These are phyloP conservation scores for Lamprotornis superbus DNA, from an alignment of 2,113 vertebrate species.

Conservation along the genomic window DNA sequence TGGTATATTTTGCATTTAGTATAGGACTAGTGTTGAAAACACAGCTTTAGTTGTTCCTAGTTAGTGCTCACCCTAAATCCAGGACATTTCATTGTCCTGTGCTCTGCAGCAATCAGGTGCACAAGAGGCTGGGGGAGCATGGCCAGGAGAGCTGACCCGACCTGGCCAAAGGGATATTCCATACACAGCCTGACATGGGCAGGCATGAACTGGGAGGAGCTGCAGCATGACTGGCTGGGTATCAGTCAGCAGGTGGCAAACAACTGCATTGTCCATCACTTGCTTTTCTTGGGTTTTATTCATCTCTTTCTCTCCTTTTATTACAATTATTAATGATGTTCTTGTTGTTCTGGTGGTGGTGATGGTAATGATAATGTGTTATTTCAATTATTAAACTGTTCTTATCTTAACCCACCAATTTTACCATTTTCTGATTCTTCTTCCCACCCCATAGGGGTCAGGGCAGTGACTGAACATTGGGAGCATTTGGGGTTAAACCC, in stretches of 20 bases:
- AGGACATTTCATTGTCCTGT: fast-evolving
- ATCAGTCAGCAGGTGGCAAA: background rate
- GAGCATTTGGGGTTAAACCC: background rate
- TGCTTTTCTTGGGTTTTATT: background rate
- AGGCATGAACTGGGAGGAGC: background rate
- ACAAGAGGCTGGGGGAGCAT: background rate
- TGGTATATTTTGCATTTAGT: background rate
- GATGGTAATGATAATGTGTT: background rate
- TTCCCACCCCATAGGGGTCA: background rate
- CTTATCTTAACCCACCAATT: background rate
- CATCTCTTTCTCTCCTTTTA: background rate
- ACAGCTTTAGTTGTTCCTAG: background rate
- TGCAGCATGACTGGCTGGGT: background rate
- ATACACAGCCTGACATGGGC: fast-evolving
- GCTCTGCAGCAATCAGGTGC: background rate
- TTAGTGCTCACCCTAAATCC: background rate
- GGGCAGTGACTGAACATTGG: background rate
- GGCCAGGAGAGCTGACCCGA: background rate
- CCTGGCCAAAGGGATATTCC: background rate
- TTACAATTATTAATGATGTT: background rate
- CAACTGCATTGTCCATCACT: background rate
- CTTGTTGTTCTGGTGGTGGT: background rate
- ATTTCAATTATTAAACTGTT: background rate
- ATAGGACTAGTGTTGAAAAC: background rate
- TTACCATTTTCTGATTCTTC: background rate